Evolutionary conservation across 2,888 invertebrate species (phyloP).

Genomic region (Acleris cristana): DNA sequence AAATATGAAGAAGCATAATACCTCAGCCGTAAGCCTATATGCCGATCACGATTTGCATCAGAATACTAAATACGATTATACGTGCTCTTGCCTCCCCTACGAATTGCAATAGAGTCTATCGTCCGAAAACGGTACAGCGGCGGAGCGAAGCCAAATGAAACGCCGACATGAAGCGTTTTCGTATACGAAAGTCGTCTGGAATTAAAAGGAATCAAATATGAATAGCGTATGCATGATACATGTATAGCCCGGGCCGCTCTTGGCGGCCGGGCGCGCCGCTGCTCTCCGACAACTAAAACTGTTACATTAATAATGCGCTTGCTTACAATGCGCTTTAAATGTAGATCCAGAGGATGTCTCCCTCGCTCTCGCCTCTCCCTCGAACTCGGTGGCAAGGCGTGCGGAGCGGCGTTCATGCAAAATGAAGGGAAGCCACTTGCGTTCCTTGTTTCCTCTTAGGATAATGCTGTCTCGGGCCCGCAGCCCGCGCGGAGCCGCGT

Average conservation of each 20-base stretch:
- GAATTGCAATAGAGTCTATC: slow-evolving; percentile 30
- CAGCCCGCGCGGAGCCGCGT: too few relatives aligned
- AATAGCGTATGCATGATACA: slow-evolving; percentile 78
- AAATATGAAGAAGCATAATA: slow-evolving; percentile 7
- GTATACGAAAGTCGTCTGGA: slow-evolving; percentile 73
- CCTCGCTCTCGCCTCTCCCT: slow-evolving; percentile 57
- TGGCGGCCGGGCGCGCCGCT: slow-evolving; percentile 70
- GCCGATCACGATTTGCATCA: slow-evolving; percentile 16
- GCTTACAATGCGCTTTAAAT: slow-evolving; percentile 84
- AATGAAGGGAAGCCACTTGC: slow-evolving; percentile 73
- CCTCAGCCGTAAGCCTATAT: slow-evolving; percentile 6
- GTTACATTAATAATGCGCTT: slow-evolving; percentile 83
- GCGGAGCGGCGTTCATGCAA: slow-evolving; percentile 70
- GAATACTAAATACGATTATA: slow-evolving; percentile 18
- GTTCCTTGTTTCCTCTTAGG: slow-evolving; percentile 68
- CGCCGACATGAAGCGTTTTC: slow-evolving; percentile 49
- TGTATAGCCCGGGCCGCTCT: slow-evolving; percentile 70
- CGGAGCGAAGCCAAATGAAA: slow-evolving; percentile 49
- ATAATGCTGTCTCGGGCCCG: slow-evolving; percentile 54
- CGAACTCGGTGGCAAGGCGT: slow-evolving; percentile 56
- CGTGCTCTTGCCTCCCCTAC: slow-evolving; percentile 25
- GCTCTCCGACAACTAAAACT: slow-evolving; percentile 81
- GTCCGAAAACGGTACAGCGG: slow-evolving; percentile 23
- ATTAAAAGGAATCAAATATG: slow-evolving; percentile 83
- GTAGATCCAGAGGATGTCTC: slow-evolving; percentile 74